Conservation (phyloP, 2,113 vertebrate species). For the Vimba vimba region DNA sequence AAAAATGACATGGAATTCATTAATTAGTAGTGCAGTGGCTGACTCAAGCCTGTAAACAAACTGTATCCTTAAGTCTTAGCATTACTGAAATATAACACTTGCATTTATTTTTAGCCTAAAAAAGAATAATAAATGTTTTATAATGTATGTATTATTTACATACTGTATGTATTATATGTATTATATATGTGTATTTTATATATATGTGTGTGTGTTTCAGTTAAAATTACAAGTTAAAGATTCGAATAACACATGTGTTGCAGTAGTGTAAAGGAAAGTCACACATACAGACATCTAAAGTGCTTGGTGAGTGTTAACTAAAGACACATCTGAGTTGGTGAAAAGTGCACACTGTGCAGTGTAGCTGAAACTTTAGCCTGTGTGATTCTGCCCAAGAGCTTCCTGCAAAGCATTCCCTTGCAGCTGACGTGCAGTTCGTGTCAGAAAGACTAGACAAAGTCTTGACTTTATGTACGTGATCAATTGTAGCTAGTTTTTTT, state of each 20-base stretch:
- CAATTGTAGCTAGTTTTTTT: not conserved
- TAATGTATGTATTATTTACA: not conserved
- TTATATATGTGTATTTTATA: too few relatives aligned
- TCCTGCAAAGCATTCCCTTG: slow-evolving; percentile 1
- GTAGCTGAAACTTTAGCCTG: slow-evolving; percentile 35
- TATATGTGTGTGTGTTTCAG: not conserved
- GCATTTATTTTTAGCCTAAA: not conserved
- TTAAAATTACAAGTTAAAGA: not conserved
- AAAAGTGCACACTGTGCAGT: slow-evolving; percentile 47
- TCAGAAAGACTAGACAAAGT: slow-evolving; percentile 22
- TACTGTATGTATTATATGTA: not conserved
- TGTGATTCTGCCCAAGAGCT: slow-evolving; percentile 3
- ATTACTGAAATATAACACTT: not conserved
- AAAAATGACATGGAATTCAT: not conserved
- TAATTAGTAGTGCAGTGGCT: not conserved
- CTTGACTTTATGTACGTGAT: not conserved
- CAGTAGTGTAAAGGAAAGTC: not conserved
- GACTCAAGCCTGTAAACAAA: not conserved
- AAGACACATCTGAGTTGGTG: not conserved
- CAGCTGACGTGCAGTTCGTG: slow-evolving; percentile 27
- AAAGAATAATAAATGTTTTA: not conserved
- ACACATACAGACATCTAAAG: not conserved
- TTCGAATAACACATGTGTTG: not conserved
- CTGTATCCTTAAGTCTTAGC: not conserved
- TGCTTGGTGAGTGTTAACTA: not conserved